Percentiles rank a stretch among this genome's conserved stretches.
Conservation (phyloP, 2,113 vertebrate genomes). For the Myotis lucifugus region DNA sequence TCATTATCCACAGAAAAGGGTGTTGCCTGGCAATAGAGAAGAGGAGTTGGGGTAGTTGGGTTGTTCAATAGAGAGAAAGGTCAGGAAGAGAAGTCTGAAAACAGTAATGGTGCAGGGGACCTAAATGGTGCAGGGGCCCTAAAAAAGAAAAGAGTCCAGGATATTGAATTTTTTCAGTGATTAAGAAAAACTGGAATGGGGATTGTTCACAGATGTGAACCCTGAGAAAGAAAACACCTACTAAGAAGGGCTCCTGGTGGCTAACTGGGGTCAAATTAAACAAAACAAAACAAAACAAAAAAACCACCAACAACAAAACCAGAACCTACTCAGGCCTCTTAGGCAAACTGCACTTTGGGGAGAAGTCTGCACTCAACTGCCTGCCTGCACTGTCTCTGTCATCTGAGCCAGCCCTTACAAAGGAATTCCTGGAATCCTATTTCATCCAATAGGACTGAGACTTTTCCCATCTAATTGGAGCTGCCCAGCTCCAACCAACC, state of each 20-base stretch:
- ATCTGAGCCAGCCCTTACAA: background rate
- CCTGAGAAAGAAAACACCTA: background rate
- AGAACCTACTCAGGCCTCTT: background rate
- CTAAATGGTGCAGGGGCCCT: no score
- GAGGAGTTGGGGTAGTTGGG: no score
- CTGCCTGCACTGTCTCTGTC: background rate
- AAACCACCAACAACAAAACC: background rate
- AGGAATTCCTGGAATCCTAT: background rate
- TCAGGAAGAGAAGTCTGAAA: background rate
- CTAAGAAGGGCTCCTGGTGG: background rate
- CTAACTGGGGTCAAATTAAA: background rate
- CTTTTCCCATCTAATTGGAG: background rate
- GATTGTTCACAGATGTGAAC: background rate
- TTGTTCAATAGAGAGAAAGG: background rate
- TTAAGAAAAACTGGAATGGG: background rate
- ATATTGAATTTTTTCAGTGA: background rate
- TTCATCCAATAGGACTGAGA: background rate
- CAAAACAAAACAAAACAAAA: background rate
- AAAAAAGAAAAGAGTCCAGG: background rate
- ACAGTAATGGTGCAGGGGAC: background rate
- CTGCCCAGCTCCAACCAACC: background rate
- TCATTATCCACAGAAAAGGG: background rate
- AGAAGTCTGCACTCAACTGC: background rate
- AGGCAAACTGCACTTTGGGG: background rate
- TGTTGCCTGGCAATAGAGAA: no score